phyloP scores from a whole-genome alignment of 2,113 vertebrate genomes.

The Litocranius walleri region DNA sequence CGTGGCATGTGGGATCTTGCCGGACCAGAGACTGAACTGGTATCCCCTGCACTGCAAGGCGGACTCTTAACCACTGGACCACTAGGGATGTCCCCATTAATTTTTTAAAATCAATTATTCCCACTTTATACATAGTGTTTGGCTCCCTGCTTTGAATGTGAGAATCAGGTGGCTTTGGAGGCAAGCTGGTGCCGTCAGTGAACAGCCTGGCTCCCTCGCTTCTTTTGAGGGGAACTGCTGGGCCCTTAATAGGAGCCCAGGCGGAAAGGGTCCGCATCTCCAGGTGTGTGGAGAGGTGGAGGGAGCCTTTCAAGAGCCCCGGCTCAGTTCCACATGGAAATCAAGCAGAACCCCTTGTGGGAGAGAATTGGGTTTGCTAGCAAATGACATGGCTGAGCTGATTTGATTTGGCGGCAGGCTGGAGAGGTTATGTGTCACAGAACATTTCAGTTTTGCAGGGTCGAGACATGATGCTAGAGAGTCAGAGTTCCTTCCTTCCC shows the following conservation, averaged over 20 bases:
- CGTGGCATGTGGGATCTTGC: not conserved
- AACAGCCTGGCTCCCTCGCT: not conserved
- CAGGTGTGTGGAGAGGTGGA: not conserved
- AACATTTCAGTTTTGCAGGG: not conserved
- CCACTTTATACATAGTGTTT: not conserved
- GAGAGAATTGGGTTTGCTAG: not conserved
- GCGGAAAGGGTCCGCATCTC: not conserved
- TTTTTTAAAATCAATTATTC: not conserved
- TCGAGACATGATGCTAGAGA: not conserved
- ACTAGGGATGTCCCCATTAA: not conserved
- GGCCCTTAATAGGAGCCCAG: not conserved
- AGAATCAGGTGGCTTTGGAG: not conserved
- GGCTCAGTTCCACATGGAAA: not conserved
- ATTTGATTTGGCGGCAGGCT: conserved; percentile 47
- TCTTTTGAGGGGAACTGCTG: not conserved
- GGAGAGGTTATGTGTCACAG: not conserved
- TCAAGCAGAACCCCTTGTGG: not conserved
- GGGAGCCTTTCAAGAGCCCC: not conserved
- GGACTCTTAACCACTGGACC: not conserved
- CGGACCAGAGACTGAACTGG: not conserved
- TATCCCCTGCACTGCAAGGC: not conserved
- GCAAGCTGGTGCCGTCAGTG: not conserved
- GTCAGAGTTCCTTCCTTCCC: not conserved
- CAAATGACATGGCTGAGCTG: not conserved
- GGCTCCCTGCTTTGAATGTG: not conserved